Base-by-base conservation (phyloP, 2,113 vertebrate genomes). In the Ginglymostoma cirratum region DNA sequence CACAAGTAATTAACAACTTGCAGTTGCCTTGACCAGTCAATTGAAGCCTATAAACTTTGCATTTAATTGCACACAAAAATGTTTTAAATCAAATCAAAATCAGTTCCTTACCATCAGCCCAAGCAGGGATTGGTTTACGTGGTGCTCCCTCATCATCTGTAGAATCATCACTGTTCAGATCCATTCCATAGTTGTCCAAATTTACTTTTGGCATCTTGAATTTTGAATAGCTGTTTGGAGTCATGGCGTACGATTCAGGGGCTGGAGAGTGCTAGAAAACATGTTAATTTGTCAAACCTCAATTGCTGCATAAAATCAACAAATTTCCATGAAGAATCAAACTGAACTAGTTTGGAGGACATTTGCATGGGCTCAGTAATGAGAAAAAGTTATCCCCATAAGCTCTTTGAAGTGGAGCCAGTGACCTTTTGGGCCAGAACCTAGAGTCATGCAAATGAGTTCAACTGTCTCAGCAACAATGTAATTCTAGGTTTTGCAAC, bases 111-210 rank as follows among this genome's bases (percentile, higher is more conserved):
- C 99, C 98, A 48, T 97, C 97, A 89, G 99, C 99, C 99, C 99
- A 99, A 95, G 97, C 97, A 0, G 99, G 99, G 96, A 99, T 97
- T 0, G 98, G 98, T 96, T 99, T 99, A 96, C 98, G 98, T 0
- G 99, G 99, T 2, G 98, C 98, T 5, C 98, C 98, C 96, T 99
- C 99, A 0, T 99, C 99, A 65, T 99, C 99, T 0, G 99, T 99
- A 0, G 99, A 99, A 96, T 99, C 99, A 0, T 99, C 99, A 0
- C 99, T 99, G 96, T 99, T 99, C 96, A 99, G 98, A 96, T 99
- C 99, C 99, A 99, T 98, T 0, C 99, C 99, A 0, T 99, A 99
- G 96, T 98, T 98, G 0, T 99, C 98, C 0, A 97, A 30, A 93
- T 97, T 98, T 48, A 96, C 76, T 24, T 76, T 66, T 0, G 96